Percentiles rank a stretch among this genome's conserved stretches.
Evolutionary conservation across 2,113 vertebrate genomes (phyloP).

Genomic region (Eulemur rufifrons): DNA sequence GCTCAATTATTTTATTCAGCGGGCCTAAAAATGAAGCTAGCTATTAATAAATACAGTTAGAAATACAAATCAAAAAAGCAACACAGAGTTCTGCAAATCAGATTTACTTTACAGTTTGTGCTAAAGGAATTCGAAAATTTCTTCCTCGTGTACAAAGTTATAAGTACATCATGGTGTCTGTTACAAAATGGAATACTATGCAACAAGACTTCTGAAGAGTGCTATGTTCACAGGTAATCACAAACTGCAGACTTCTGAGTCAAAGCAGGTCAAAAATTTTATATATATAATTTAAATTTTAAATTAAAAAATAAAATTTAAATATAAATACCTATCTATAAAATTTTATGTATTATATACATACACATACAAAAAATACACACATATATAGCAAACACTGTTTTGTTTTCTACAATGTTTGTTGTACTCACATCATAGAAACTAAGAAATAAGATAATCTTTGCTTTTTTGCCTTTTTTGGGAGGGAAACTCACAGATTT

Average conservation of each 20-base stretch:
- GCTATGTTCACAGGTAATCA: background rate
- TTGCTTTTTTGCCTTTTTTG: slow-evolving; percentile 28
- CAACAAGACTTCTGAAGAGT: background rate
- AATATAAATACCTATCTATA: background rate
- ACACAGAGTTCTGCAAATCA: background rate
- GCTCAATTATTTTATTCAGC: background rate
- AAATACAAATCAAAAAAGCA: slow-evolving; percentile 22
- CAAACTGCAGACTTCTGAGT: background rate
- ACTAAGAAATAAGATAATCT: slow-evolving; percentile 30
- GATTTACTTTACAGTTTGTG: background rate
- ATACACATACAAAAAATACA: background rate
- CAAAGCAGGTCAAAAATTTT: background rate
- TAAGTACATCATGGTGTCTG: background rate
- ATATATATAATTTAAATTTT: background rate
- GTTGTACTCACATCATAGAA: background rate
- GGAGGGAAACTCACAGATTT: slow-evolving; percentile 51
- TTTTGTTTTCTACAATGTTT: background rate
- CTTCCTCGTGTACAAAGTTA: background rate
- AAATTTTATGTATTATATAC: background rate
- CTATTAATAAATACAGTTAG: background rate
- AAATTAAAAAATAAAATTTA: background rate
- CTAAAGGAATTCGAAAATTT: background rate
- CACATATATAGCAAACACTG: background rate
- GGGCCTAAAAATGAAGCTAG: background rate
- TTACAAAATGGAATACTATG: background rate